Percentiles rank a stretch among this genome's conserved stretches.
Conservation (phyloP, 2,888 invertebrate genomes). For the Lithodes maja region DNA sequence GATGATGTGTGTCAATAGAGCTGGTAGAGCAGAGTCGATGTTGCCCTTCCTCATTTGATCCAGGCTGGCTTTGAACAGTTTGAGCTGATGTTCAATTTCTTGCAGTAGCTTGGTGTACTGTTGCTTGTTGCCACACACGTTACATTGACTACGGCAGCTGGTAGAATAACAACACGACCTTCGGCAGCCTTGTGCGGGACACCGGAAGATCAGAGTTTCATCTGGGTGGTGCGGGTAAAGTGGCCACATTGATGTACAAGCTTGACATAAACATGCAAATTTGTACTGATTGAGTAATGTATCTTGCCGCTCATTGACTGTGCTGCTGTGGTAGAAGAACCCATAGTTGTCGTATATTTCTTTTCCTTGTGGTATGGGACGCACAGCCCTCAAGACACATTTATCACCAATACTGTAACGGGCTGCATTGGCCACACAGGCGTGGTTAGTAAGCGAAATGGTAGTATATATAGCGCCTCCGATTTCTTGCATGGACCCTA, state of each 20-base stretch:
- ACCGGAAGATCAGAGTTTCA: slow-evolving; percentile 59
- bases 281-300: slow-evolving; percentile 75
- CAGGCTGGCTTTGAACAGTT: slow-evolving; percentile 17
- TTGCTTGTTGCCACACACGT: slow-evolving; percentile 58
- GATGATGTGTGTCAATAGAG: slow-evolving; percentile 40
- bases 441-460: slow-evolving; percentile 77
- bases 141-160: slow-evolving; percentile 41
- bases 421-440: slow-evolving; percentile 76
- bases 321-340: slow-evolving; percentile 75
- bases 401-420: slow-evolving; percentile 74
- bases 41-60: slow-evolving; percentile 33
- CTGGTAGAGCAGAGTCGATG: slow-evolving; percentile 30
- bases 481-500: slow-evolving; percentile 72
- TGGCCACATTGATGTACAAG: slow-evolving; percentile 75
- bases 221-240: slow-evolving; percentile 53
- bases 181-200: slow-evolving; percentile 42
- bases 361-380: slow-evolving; percentile 74
- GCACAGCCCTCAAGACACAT: slow-evolving; percentile 73
- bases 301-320: slow-evolving; percentile 73
- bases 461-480: slow-evolving; percentile 77
- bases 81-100: slow-evolving; percentile 47
- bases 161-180: slow-evolving; percentile 42
- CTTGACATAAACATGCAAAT: slow-evolving; percentile 75
- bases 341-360: slow-evolving; percentile 77
- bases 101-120: slow-evolving; percentile 48